Conservation (phyloP, 1,140 invertebrate species). For the Carposina sasakii region DNA sequence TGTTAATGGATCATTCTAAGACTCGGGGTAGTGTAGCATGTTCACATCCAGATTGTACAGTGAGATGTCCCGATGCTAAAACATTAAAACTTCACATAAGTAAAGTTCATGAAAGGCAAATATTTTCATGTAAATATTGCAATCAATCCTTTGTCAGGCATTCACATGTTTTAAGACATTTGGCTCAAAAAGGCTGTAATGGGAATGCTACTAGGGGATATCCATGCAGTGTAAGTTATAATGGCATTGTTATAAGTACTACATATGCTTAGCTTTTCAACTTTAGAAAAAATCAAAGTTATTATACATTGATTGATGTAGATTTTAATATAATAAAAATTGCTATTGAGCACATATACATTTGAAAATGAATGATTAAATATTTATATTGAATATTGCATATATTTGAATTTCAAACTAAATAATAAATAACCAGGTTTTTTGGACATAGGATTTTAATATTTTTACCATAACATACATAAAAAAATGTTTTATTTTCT, state of each 20-base stretch:
- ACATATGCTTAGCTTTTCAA: conserved; percentile 6
- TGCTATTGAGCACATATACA: too few relatives aligned
- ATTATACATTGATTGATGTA: too few relatives aligned
- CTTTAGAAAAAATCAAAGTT: not conserved
- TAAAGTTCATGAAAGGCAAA: conserved; percentile 40
- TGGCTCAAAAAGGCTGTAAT: conserved; percentile 54
- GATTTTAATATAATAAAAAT: too few relatives aligned
- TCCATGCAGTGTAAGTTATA: conserved; percentile 47
- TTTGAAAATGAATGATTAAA: too few relatives aligned
- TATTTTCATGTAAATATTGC: conserved; percentile 46
- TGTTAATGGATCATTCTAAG: conserved; percentile 47
- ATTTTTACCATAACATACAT: too few relatives aligned
- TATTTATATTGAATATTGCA: too few relatives aligned
- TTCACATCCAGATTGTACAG: conserved; percentile 36
- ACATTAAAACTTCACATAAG: conserved; percentile 38
- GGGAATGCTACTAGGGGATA: conserved; percentile 30
- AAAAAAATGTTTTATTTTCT: too few relatives aligned
- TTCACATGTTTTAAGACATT: conserved; percentile 52
- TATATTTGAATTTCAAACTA: too few relatives aligned
- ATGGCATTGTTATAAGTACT: not conserved
- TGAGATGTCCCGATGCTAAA: conserved; percentile 39
- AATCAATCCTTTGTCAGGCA: conserved; percentile 45
- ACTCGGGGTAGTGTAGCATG: conserved; percentile 44
- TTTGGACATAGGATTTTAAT: too few relatives aligned
- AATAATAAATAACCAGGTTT: too few relatives aligned